phyloP scores from a whole-genome alignment of 2,113 vertebrate species.

The Eudyptes chrysolophus region DNA sequence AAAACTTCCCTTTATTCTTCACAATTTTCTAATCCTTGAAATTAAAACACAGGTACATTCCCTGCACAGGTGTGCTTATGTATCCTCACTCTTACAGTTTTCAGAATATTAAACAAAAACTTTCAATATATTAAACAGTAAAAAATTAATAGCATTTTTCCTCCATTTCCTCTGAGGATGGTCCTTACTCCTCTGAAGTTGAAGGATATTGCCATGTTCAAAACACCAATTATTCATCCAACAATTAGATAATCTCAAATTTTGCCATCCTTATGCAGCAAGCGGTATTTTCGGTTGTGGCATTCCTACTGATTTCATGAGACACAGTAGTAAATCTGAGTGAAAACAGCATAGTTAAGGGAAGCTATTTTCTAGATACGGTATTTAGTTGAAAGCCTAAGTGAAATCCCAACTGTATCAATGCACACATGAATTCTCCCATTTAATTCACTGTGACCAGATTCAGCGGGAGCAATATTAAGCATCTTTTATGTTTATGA shows the following conservation, averaged over 20 bases:
- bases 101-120: not conserved
- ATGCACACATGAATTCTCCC: not conserved
- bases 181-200: not conserved
- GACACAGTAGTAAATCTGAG: not conserved
- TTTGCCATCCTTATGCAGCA: not conserved
- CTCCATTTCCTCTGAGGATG: not conserved
- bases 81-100: not conserved
- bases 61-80: not conserved
- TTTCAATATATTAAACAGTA: slow-evolving; percentile 10
- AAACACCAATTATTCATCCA: not conserved
- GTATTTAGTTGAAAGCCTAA: not conserved
- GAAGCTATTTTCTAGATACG: not conserved
- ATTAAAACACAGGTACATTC: not conserved
- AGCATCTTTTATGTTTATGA: not conserved
- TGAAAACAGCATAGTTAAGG: not conserved
- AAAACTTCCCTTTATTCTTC: slow-evolving; percentile 43
- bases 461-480: not conserved
- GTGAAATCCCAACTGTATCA: not conserved
- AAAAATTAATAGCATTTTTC: not conserved
- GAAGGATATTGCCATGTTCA: not conserved
- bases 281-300: not conserved
- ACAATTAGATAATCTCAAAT: not conserved
- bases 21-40: not conserved
- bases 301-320: not conserved
- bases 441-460: not conserved